Percentiles rank a stretch among this genome's conserved stretches.
phyloP scores from a whole-genome alignment of 2,113 vertebrate genomes.

The Guaruba guarouba region DNA sequence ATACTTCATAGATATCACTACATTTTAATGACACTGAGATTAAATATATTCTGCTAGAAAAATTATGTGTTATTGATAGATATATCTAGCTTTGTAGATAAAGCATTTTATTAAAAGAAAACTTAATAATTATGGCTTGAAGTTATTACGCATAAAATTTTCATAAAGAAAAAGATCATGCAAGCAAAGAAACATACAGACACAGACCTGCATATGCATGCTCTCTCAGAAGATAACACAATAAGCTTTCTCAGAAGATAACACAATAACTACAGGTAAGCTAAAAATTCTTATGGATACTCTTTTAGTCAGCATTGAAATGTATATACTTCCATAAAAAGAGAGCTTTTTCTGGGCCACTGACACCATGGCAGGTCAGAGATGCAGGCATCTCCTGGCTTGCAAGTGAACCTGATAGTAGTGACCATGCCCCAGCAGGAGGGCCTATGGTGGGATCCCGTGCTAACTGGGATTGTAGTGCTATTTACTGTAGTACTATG shows the following conservation, averaged over 20 bases:
- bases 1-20: not conserved
- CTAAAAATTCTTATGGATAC: not conserved
- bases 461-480: not conserved
- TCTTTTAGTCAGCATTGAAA: not conserved
- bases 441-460: fast-evolving
- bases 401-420: not conserved
- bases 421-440: not conserved
- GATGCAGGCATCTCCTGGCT: not conserved
- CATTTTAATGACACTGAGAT: not conserved
- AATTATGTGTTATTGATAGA: not conserved
- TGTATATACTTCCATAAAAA: not conserved
- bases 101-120: not conserved
- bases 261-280: not conserved
- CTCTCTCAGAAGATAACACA: not conserved
- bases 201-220: not conserved
- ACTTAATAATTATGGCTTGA: not conserved
- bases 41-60: not conserved
- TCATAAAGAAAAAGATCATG: not conserved
- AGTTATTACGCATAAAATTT: not conserved
- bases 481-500: not conserved
- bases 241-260: not conserved
- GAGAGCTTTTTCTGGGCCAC: not conserved
- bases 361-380: not conserved
- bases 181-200: not conserved
- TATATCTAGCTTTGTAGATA: not conserved